Conservation (phyloP, 2,113 vertebrate genomes). For the Equus quagga region DNA sequence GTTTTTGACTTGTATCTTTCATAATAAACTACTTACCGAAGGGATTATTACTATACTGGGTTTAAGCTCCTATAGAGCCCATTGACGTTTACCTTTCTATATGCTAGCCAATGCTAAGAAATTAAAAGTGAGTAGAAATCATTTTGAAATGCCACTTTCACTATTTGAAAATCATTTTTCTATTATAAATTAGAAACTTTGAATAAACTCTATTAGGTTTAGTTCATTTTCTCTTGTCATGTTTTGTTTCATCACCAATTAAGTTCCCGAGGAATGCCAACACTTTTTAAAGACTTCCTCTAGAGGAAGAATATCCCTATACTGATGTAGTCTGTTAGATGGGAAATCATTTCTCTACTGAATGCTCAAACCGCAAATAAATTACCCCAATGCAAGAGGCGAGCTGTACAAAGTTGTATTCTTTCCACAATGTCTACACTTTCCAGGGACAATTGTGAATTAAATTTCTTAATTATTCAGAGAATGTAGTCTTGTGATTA, state of each 20-base stretch:
- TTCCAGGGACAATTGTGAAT: neutral
- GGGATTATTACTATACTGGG: neutral
- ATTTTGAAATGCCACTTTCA: constrained; percentile 22
- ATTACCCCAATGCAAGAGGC: neutral
- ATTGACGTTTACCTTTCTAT: constrained; percentile 16
- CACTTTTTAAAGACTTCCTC: neutral
- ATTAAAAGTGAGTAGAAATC: constrained; percentile 48
- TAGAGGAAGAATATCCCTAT: neutral
- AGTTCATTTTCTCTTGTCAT: neutral
- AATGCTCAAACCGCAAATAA: neutral
- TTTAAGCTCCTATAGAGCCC: neutral
- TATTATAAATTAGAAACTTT: neutral
- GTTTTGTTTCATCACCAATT: neutral
- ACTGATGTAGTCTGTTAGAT: neutral
- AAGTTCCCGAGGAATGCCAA: neutral
- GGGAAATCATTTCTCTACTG: neutral
- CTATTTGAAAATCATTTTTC: constrained; percentile 17
- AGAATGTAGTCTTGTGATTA: neutral
- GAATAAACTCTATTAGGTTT: neutral
- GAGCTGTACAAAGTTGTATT: neutral
- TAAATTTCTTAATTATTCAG: constrained; percentile 8
- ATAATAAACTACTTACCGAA: constrained; percentile 25
- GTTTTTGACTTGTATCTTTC: constrained; percentile 21
- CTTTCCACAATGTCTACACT: neutral
- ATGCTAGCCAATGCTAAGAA: constrained; percentile 7